Base-by-base conservation (phyloP, 2,888 invertebrate species). In the Drosophila multiciliata region DNA sequence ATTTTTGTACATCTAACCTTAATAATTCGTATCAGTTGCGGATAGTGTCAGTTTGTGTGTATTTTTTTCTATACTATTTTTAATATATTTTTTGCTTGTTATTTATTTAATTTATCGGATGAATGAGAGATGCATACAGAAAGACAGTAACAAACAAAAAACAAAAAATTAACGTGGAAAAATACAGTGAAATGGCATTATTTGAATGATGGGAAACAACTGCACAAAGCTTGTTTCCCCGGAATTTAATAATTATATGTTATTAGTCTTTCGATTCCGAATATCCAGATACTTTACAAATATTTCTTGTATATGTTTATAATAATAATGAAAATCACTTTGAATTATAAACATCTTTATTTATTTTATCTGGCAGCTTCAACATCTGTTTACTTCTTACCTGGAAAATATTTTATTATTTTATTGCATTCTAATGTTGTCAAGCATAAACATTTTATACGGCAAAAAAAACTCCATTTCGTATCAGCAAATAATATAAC, bases 11-110 rank as follows among this genome's bases (percentile, higher is more conserved):
- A 57, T 54, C 60, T 74, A 49, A 48, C 50, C 66, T 73, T 83
- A 67, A 68, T 33, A 66, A 29, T 12, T 49, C 59, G 78, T 78
- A 78, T 75, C 73, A 74, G 73, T 69, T 74, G 70, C 78, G 73
- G 76, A 36, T 59, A 33, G 8, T 75, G 70, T 72, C 60, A 49
- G n/a, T 50, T 66, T 29, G 45, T 66, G 12, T 29, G n/a, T 57
- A 57, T 57, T 57, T 57, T 9, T 57, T 23, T 23, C n/a, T n/a
- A n/a, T 33, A 29, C 53, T 55, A 55, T 57, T 52, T 52, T 62
- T 59, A 40, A 35, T 49, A 50, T 70, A 33, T 50, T 36, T 33
- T 50, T n/a, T 42, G 59, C 60, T 64, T 35, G 33, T 50, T 80
- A 35, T 62, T 73, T 61, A 26, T 36, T 20, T 49, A 36, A 60